Base-by-base conservation (phyloP, 2,113 vertebrate species). In the Lophochroa leadbeateri region DNA sequence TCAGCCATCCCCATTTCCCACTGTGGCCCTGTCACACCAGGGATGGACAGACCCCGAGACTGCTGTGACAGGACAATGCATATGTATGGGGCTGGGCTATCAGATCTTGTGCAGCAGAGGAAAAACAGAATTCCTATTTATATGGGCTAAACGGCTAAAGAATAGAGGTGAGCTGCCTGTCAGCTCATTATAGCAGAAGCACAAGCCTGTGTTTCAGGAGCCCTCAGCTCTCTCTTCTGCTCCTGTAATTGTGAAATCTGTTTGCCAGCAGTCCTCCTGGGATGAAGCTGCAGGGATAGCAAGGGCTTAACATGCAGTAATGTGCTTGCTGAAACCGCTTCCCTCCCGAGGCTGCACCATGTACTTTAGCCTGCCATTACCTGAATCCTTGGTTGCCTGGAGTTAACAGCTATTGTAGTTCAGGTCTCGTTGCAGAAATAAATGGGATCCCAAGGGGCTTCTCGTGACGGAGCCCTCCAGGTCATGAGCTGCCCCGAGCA, bases 371-470 rank as follows among this genome's bases (percentile, higher is more conserved):
- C 79, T 80, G 79, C 75, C 39, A 1, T 68, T 88, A 75, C 72
- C 55, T 14, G 5, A 13, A 53, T 39, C 83, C 65, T 79, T 37
- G 69, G 50, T 55, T 3, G 3, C 27, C 65, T 68, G 78, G 20
- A 76, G 39, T 6, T 37, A 70, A 82, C 74, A 57, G 67, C 70
- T 69, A 50, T 25, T 7, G 1, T 2, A 64, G 69, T 25, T 72
- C 47, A 15, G 71, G 74, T 29, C 91, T 52, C 76, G 77, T 89
- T 82, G 89, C 77, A 71, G 80, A 52, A 96, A 89, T 79, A 92
- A 96, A 94, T 85, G 57, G 81, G 39, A 52, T 91, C 93, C 81
- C 86, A 35, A 41, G 83, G 74, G 89, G 27, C 9, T 92, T 76
- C 68, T 77, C 15, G 4, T 20, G 86, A 37, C 52, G 31, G 53